Percentiles rank a stretch among this genome's conserved stretches.
Conservation (phyloP, 2,888 invertebrate species). For the Stratiomys singularior region DNA sequence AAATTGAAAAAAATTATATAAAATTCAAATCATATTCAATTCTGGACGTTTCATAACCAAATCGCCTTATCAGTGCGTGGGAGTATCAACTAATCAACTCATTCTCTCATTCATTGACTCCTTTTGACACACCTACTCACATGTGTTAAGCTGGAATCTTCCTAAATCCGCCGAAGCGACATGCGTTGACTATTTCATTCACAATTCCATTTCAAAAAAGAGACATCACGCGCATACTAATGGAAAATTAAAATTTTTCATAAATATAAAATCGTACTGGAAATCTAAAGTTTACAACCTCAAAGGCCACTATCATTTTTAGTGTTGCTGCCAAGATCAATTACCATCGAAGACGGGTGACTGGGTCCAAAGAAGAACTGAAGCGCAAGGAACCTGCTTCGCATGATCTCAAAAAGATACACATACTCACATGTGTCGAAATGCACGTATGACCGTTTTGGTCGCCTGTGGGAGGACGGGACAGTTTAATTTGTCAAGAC, state of each 20-base stretch:
- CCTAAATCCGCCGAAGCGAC: not conserved
- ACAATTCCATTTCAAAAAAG: constrained; percentile 2
- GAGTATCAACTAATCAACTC: not conserved
- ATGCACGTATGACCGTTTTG: not conserved
- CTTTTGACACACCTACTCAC: not conserved
- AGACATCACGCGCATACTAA: not conserved
- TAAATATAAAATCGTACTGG: not conserved
- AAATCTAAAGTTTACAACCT: not conserved
- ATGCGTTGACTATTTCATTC: not conserved
- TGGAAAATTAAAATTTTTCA: constrained; percentile 16
- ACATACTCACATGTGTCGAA: not conserved
- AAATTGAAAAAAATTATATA: too few relatives aligned
- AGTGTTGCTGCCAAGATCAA: constrained; percentile 11
- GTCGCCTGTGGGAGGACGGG: constrained; percentile 17
- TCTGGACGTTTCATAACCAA: not conserved
- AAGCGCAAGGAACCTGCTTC: not conserved
- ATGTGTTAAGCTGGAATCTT: not conserved
- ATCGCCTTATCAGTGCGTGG: not conserved
- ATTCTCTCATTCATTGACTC: not conserved
- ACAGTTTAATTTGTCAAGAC: constrained; percentile 26
- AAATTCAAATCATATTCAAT: too few relatives aligned
- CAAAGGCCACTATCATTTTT: constrained; percentile 5
- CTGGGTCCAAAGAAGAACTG: not conserved
- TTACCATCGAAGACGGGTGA: not conserved
- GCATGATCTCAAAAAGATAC: not conserved